A percentile compares a stretch with the other conserved stretches of the same genome.
Conservation (phyloP, 2,113 vertebrate genomes). For the Todiramphus chloris region DNA sequence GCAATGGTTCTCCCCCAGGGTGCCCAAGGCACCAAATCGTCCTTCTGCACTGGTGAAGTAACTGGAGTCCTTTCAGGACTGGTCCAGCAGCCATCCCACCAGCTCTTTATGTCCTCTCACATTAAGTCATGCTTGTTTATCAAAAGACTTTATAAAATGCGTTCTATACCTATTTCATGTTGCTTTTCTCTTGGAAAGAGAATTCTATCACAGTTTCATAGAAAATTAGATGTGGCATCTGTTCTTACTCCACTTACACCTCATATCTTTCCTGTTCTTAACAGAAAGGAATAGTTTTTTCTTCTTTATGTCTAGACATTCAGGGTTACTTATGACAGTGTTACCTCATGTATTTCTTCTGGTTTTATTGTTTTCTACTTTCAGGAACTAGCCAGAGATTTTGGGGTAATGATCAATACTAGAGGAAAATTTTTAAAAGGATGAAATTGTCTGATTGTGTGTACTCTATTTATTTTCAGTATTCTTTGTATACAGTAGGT, state of each 20-base stretch:
- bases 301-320: not conserved
- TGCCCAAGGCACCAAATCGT: not conserved
- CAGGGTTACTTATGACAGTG: not conserved
- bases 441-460: not conserved
- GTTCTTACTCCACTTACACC: not conserved
- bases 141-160: not conserved
- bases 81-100: no score
- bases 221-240: not conserved
- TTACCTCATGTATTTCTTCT: not conserved
- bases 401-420: not conserved
- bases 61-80: not conserved
- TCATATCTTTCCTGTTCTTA: not conserved
- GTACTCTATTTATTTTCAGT: not conserved
- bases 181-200: not conserved
- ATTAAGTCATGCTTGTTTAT: not conserved
- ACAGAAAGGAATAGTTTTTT: not conserved
- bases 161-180: not conserved
- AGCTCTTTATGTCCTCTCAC: not conserved
- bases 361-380: not conserved
- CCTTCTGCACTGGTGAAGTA: not conserved
- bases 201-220: not conserved
- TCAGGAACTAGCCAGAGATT: not conserved
- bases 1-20: not conserved
- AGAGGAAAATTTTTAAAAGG: not conserved
- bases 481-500: not conserved